Base-by-base conservation (phyloP, 2,888 invertebrate species). In the Noctua fimbriata region DNA sequence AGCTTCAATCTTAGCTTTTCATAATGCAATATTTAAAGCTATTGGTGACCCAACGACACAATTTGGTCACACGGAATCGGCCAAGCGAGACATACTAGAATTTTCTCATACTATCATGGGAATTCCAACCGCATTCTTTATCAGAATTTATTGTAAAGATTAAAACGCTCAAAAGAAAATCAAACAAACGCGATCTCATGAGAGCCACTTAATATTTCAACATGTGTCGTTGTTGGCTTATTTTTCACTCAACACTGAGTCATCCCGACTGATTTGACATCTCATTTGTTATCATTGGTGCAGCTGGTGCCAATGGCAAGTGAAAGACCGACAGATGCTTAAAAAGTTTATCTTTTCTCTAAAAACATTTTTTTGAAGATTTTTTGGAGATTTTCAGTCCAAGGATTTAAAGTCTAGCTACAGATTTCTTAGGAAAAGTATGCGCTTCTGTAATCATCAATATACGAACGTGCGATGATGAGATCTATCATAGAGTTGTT, bases 191-290 rank as follows among this genome's bases (percentile, higher is more conserved):
- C 36, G 6, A 28, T n/a, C 73, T 66, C 67, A 73, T n/a, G 55
- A 76, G 58, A 79, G 60, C 81, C 52, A 28, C 69, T 60, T 66
- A 70, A 81, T 82, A 77, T 79, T 75, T 69, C 49, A 76, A 79
- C 76, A 82, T 60, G 70, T 79, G 71, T 80, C 63, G 58, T 73
- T 76, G 73, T 75, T 73, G 69, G 52, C 69, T 82, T 81, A 78
- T 82, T 81, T 84, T 81, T 82, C 78, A 73, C 83, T 82, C 82
- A 72, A 79, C 83, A 74, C 79, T 76, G 82, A 85, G 36, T 85
- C 78, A 85, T 82, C 69, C 21, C 47, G 44, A 82, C 73, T 70
- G 80, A 83, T 84, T 83, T 88, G 83, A 89, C 81, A 84, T 73
- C 67, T 81, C 80, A 86, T 88, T 82, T 81, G 49, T 79, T 75